phyloP scores from a whole-genome alignment of 2,113 vertebrate genomes.

The Hirundichthys speculiger region DNA sequence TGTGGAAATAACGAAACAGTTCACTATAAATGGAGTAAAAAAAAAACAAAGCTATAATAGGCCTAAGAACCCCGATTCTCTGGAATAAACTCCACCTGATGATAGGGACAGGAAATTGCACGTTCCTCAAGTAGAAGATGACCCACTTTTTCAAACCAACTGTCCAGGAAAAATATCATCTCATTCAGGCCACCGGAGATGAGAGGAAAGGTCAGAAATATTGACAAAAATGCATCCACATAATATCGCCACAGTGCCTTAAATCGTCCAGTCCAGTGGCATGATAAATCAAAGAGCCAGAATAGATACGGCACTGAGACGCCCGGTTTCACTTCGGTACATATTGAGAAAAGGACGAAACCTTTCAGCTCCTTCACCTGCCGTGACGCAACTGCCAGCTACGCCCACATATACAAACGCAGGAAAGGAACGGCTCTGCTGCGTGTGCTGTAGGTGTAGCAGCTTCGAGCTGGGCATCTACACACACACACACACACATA shows the following conservation, averaged over 20 bases:
- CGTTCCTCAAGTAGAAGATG: no score
- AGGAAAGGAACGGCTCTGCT: conserved; percentile 16
- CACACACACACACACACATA: no score
- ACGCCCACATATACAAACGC: conserved; percentile 46
- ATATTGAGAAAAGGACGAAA: conserved; percentile 25
- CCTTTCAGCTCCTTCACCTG: conserved; percentile 54
- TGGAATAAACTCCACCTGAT: not conserved
- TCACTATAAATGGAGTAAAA: not conserved
- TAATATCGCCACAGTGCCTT: no score
- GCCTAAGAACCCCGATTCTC: no score
- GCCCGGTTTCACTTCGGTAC: conserved; percentile 37
- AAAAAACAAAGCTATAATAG: no score
- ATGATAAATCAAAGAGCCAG: no score
- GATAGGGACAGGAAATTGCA: no score
- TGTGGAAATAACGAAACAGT: not conserved
- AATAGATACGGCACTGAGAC: no score
- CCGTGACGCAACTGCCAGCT: conserved; percentile 36
- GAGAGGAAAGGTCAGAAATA: not conserved
- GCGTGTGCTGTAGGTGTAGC: conserved; percentile 24
- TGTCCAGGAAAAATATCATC: conserved; percentile 2
- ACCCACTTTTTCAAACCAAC: not conserved
- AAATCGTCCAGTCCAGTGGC: no score
- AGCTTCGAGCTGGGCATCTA: conserved; percentile 5
- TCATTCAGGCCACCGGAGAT: conserved; percentile 3
- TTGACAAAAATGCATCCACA: no score